These are phyloP conservation scores for Panthera tigris DNA, from an alignment of 2,113 vertebrate genomes.

Conservation along the genomic window DNA sequence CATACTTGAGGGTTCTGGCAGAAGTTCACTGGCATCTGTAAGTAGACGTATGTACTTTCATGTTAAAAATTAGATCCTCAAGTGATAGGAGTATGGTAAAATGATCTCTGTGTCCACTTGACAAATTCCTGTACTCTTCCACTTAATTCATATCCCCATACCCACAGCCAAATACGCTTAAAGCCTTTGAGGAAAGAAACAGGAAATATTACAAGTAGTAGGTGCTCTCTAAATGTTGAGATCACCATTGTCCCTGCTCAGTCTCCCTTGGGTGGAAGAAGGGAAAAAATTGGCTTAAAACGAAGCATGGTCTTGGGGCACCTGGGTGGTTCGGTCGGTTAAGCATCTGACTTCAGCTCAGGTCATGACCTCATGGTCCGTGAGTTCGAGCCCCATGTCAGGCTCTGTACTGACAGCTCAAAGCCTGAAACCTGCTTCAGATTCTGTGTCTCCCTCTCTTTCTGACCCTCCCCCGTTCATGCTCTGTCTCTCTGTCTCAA, in stretches of 20 bases:
- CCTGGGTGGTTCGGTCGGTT: too few species aligned
- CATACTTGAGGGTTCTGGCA: neutral
- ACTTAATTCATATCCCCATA: neutral
- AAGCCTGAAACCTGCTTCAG: too few species aligned
- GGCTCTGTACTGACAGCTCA: too few species aligned
- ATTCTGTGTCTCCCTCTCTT: too few species aligned
- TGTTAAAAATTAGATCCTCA: neutral
- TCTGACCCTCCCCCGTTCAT: too few species aligned
- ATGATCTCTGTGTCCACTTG: neutral
- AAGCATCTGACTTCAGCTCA: too few species aligned
- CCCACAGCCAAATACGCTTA: neutral
- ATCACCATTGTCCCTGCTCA: neutral
- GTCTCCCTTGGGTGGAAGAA: neutral
- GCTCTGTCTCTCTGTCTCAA: too few species aligned
- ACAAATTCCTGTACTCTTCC: neutral
- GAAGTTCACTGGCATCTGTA: neutral
- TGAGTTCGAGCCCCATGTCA: too few species aligned
- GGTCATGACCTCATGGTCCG: too few species aligned
- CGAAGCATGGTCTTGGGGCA: neutral
- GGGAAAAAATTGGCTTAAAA: neutral
- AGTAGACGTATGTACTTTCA: neutral
- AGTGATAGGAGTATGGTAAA: neutral
- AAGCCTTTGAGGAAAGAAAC: neutral
- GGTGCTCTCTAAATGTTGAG: neutral
- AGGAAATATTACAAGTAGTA: neutral